Base-by-base conservation (phyloP, 2,113 vertebrate species). In the Rostratula benghalensis region DNA sequence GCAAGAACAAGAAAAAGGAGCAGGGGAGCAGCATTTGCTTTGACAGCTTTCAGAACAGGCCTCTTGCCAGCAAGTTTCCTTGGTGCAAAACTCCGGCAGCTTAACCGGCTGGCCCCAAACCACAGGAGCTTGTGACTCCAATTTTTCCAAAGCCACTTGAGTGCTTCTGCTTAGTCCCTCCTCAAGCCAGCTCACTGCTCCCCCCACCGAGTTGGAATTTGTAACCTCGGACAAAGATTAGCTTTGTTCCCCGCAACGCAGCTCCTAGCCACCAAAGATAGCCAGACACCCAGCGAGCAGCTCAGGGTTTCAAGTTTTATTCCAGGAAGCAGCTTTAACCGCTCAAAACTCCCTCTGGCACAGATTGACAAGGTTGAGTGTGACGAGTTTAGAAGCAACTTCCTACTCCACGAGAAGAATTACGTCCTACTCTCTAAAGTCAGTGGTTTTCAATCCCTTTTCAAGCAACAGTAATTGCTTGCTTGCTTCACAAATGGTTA, bases 201-300 rank as follows among this genome's bases (percentile, higher is more conserved):
- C 65, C 57, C 18, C 10, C 85, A n/a, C 76, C 1, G 6, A 74
- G 83, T 46, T 87, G 71, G 84, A 73, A 91, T 95, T 90, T 93
- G 57, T 45, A 87, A 85, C 92, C 73, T 48, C 37, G 92, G 89
- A 92, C 80, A 96, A 95, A 95, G 92, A 83, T 89, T 84, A 94
- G 86, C 89, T 92, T 94, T 95, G 93, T 96, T 94, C 89, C 90
- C 61, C 82, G 65, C 23, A 33, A 50, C 1, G 13, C 65, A 93
- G 78, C 37, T 95, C 81, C 82, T 22, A 56, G 77, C 69, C n/a
- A 1, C 80, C 93, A 71, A 90, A 94, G 82, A 90, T 7, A 90
- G 83, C 4, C 0, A 90, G 92, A 94, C 53, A n/a, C 35, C 70
- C 87, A 27, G 35, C 21, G 7, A n/a, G 71, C 20, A 77, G 51